Conservation (phyloP, 1,140 invertebrate species). For the Oncopeltus fasciatus region DNA sequence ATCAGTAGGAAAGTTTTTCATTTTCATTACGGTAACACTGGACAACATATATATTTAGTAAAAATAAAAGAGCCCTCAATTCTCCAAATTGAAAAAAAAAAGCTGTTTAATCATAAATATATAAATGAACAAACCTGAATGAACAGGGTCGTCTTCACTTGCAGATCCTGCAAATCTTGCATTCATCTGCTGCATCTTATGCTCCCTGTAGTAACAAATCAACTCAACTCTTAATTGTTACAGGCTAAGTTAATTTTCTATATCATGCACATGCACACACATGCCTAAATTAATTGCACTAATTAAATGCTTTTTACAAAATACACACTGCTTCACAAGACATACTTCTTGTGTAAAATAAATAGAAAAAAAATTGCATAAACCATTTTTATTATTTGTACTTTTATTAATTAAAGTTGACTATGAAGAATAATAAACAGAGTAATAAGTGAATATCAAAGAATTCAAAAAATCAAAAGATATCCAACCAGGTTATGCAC, state of each 20-base stretch:
- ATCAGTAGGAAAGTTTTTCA: too few species aligned
- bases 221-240: too few species aligned
- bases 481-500: neutral
- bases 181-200: constrained; percentile 53
- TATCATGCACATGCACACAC: constrained; percentile 1
- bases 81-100: too few species aligned
- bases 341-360: neutral
- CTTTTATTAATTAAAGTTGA: neutral
- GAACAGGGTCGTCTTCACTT: constrained; percentile 53
- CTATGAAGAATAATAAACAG: too few species aligned
- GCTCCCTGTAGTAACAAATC: constrained; percentile 47
- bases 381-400: too few species aligned
- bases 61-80: too few species aligned
- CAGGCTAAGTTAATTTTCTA: neutral
- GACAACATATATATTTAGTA: too few species aligned
- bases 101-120: too few species aligned
- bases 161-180: constrained; percentile 53
- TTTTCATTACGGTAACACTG: too few species aligned
- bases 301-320: too few species aligned
- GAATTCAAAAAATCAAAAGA: neutral
- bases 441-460: too few species aligned
- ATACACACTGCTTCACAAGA: constrained; percentile 20
- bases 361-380: neutral
- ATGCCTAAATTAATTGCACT: too few species aligned
- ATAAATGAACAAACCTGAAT: constrained; percentile 47